A percentile compares a stretch with the other conserved stretches of the same genome.
phyloP scores from a whole-genome alignment of 2,113 vertebrate species.

The Tachysurus fulvidraco region DNA sequence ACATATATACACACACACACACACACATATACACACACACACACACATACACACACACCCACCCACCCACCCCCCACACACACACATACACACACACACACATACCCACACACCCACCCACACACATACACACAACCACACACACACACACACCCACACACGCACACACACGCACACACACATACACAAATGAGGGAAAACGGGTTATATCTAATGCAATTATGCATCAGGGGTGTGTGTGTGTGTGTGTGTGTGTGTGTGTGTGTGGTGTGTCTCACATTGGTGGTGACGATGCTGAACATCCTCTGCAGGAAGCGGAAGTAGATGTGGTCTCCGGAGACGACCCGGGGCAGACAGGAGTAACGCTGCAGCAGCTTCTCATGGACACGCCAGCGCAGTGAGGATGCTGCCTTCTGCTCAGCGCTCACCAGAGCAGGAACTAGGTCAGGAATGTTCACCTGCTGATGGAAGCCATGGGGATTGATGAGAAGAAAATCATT shows the following conservation, averaged over 20 bases:
- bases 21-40: too few species aligned
- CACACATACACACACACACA: too few species aligned
- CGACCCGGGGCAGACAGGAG: constrained; percentile 84
- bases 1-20: too few species aligned
- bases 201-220: not conserved
- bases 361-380: constrained; percentile 90
- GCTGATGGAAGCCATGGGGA: constrained; percentile 59
- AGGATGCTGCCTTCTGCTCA: constrained; percentile 86
- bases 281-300: constrained; percentile 88
- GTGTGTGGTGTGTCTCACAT: constrained; percentile 72
- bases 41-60: not conserved
- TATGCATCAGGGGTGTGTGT: not conserved
- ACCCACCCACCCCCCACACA: constrained; percentile 36
- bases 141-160: constrained; percentile 40
- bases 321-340: constrained; percentile 92
- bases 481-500: not conserved
- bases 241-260: not conserved
- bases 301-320: constrained; percentile 89
- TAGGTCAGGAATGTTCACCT: constrained; percentile 81
- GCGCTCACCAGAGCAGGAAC: constrained; percentile 83
- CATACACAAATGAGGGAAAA: not conserved
- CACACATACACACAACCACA: too few species aligned
- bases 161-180: too few species aligned
- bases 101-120: too few species aligned
- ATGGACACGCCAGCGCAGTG: constrained; percentile 90